These are phyloP conservation scores for Poecile atricapillus DNA, from an alignment of 2,113 vertebrate genomes.

Conservation along the genomic window DNA sequence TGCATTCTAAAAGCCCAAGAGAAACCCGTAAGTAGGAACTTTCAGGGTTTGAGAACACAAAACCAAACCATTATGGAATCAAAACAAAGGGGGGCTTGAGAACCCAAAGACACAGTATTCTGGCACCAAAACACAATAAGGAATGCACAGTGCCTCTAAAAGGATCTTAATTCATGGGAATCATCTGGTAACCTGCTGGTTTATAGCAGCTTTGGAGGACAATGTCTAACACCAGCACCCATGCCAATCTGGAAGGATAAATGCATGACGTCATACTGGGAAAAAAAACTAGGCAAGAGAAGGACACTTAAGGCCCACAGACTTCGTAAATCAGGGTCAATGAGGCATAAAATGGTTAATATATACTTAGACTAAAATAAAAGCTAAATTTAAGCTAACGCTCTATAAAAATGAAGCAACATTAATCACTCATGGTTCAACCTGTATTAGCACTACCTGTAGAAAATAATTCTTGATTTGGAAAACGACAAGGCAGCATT, in stretches of 20 bases:
- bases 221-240: not conserved
- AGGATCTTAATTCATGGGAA: not conserved
- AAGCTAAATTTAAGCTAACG: not conserved
- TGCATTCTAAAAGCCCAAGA: not conserved
- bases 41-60: not conserved
- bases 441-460: not conserved
- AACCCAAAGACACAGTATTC: not conserved
- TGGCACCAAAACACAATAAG: not conserved
- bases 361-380: not conserved
- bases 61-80: not conserved
- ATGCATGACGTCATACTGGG: not conserved
- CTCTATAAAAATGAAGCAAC: not conserved
- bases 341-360: not conserved
- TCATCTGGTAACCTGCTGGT: not conserved
- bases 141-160: not conserved
- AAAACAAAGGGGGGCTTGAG: not conserved
- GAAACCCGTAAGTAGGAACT: not conserved
- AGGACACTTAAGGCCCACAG: not conserved
- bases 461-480: not conserved
- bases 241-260: not conserved
- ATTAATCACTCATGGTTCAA: not conserved
- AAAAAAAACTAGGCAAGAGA: not conserved
- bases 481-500: not conserved
- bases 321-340: not conserved
- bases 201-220: not conserved